These are phyloP conservation scores for Neuroterus valhalla DNA, from an alignment of 1,140 invertebrate genomes.

Conservation along the genomic window DNA sequence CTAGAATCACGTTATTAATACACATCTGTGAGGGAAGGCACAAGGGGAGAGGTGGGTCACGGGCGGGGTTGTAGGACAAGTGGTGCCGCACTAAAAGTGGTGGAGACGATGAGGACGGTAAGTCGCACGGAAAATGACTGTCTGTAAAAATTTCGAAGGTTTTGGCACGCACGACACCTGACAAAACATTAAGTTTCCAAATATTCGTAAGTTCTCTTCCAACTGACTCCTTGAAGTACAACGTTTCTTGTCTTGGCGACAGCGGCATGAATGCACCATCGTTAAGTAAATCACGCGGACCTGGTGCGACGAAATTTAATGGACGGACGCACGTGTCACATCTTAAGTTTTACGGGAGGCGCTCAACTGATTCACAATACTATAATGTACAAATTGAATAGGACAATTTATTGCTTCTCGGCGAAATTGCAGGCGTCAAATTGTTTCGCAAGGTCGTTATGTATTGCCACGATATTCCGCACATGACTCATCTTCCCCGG, in stretches of 20 bases:
- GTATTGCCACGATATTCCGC: not conserved
- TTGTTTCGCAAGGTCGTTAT: not conserved
- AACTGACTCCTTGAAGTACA: slow-evolving; percentile 32
- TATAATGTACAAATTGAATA: not conserved
- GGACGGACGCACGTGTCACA: slow-evolving; percentile 29
- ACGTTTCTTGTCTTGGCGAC: slow-evolving; percentile 39
- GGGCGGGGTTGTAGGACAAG: not conserved
- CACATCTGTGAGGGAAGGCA: not conserved
- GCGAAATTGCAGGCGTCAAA: slow-evolving; percentile 17
- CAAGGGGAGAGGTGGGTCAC: not conserved
- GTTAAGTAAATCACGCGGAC: slow-evolving; percentile 55
- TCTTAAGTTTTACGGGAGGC: slow-evolving; percentile 7
- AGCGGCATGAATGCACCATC: slow-evolving; percentile 46
- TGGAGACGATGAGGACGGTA: slow-evolving; percentile 36
- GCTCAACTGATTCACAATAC: not conserved
- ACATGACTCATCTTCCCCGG: not conserved
- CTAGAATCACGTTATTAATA: slow-evolving; percentile 46
- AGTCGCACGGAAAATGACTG: slow-evolving; percentile 41
- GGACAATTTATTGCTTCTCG: slow-evolving; percentile 5
- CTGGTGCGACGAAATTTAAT: slow-evolving; percentile 50
- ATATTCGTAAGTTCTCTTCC: slow-evolving; percentile 35
- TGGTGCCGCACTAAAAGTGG: not conserved
- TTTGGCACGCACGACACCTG: slow-evolving; percentile 51
- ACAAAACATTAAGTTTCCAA: slow-evolving; percentile 49
- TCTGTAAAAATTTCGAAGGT: slow-evolving; percentile 53